These are phyloP conservation scores for Astropecten irregularis DNA, from an alignment of 53 echinoderm and acorn worm species.

Conservation along the genomic window DNA sequence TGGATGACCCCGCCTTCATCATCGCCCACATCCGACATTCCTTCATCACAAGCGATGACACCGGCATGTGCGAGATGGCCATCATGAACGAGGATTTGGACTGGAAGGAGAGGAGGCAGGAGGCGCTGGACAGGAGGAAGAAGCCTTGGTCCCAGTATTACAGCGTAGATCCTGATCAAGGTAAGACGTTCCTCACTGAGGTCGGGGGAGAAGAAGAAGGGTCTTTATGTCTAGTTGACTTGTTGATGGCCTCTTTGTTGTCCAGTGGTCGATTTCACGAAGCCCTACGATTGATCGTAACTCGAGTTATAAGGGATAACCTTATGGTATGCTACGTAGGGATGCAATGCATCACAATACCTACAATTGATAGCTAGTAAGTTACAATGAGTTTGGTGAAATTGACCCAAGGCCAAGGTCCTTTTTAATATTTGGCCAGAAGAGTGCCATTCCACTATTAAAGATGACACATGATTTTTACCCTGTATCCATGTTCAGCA, in stretches of 20 bases:
- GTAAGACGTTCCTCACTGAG: slow-evolving; percentile 66
- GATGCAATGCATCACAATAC: too few species aligned
- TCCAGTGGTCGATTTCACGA: too few species aligned
- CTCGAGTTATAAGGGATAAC: not conserved
- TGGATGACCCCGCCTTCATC: slow-evolving; percentile 96
- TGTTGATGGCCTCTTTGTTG: not conserved
- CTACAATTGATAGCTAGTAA: too few species aligned
- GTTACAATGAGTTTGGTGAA: too few species aligned
- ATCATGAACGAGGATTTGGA: slow-evolving; percentile 98
- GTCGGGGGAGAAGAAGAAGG: too few species aligned
- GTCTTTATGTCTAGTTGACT: too few species aligned
- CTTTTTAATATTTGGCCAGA: too few species aligned
- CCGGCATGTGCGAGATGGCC: slow-evolving; percentile 99
- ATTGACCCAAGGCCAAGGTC: too few species aligned
- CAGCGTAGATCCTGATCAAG: slow-evolving; percentile 82
- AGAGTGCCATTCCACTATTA: too few species aligned
- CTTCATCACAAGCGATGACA: slow-evolving; percentile 99
- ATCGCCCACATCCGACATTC: slow-evolving; percentile 94
- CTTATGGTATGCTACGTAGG: slow-evolving; percentile 25
- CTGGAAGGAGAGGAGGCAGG: slow-evolving; percentile 80
- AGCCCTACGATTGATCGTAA: too few species aligned
- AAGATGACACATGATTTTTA: too few species aligned
- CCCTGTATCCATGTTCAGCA: too few species aligned
- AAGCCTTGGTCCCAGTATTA: slow-evolving; percentile 85
- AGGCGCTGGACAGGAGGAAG: slow-evolving; percentile 74